These are phyloP conservation scores for Megastigmus dorsalis DNA, from an alignment of 2,888 invertebrate genomes.

Conservation along the genomic window DNA sequence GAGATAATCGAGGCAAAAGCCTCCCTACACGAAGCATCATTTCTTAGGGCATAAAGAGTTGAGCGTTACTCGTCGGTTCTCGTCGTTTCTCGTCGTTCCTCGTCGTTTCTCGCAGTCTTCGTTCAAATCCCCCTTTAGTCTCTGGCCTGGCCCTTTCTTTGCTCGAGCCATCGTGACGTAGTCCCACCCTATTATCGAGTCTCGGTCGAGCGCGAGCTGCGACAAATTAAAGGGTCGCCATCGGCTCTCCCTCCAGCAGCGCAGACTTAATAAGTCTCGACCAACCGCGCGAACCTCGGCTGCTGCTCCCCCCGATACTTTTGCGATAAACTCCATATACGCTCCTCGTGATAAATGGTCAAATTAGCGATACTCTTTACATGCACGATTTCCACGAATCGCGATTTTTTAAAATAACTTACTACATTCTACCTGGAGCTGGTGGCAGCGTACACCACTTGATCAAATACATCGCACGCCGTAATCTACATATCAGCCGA, in stretches of 20 bases:
- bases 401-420: no score
- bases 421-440: no score
- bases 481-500: no score
- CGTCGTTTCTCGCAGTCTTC: conserved; percentile 40
- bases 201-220: conserved; percentile 9
- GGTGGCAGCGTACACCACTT: no score
- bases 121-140: conserved; percentile 42
- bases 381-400: no score
- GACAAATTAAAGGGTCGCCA: conserved; percentile 51
- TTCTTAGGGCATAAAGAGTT: conserved; percentile 43
- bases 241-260: conserved; percentile 27
- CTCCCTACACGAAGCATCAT: conserved; percentile 33
- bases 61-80: no score
- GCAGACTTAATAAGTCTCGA: conserved; percentile 52
- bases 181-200: conserved; percentile 46
- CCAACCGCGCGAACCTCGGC: no score
- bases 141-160: conserved; percentile 20
- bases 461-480: no score
- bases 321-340: conserved; percentile 29
- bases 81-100: no score
- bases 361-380: no score
- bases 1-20: no score
- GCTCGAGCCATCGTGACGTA: background rate
- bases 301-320: background rate
- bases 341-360: no score